Percentiles rank a stretch among this genome's conserved stretches.
phyloP scores from a whole-genome alignment of 2,888 invertebrate genomes.

The Cephus pygmeus region DNA sequence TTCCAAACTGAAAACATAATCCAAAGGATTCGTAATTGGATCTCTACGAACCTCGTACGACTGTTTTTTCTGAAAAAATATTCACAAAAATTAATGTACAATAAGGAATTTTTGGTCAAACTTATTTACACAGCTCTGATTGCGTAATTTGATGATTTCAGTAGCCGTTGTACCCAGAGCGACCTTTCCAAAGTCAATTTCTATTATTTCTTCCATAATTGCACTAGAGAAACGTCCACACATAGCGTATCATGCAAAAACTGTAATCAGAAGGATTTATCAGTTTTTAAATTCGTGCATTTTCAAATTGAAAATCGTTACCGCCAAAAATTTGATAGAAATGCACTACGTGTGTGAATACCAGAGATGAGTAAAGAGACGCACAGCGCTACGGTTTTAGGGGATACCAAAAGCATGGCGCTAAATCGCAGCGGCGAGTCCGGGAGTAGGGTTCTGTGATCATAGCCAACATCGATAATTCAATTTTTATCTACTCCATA shows the following conservation, averaged over 20 bases:
- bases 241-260: background rate
- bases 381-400: too few species aligned
- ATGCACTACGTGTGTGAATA: background rate
- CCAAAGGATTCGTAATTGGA: constrained; percentile 53
- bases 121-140: constrained; percentile 46
- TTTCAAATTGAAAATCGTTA: background rate
- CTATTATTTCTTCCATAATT: constrained; percentile 9
- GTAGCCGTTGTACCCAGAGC: constrained; percentile 37
- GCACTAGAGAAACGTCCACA: background rate
- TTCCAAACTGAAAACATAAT: constrained; percentile 57
- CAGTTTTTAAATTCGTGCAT: background rate
- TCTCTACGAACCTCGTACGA: constrained; percentile 49
- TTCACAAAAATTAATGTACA: background rate
- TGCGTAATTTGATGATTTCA: constrained; percentile 46
- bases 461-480: too few species aligned
- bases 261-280: background rate
- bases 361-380: too few species aligned
- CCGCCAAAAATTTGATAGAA: background rate
- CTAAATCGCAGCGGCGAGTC: too few species aligned
- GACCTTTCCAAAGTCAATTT: constrained; percentile 46
- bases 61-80: constrained; percentile 37
- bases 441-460: too few species aligned
- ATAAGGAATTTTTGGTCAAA: background rate
- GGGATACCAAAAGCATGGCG: too few species aligned
- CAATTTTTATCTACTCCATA: too few species aligned